Conservation (phyloP, 2,888 invertebrate species). For the Brachyptera putata region DNA sequence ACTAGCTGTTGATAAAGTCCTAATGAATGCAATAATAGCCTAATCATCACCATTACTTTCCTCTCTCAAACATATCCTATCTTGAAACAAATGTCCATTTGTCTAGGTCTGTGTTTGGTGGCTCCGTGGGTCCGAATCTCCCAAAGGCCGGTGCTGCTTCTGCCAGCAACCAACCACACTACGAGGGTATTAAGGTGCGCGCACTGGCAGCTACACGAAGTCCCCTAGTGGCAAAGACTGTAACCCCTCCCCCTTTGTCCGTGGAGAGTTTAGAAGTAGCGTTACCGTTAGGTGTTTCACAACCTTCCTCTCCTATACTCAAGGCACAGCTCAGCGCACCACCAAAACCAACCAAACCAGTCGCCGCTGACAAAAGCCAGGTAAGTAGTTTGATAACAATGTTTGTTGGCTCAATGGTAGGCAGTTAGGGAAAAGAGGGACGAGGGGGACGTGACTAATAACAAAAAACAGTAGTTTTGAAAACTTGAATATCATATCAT, state of each 20-base stretch:
- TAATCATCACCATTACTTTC: no score
- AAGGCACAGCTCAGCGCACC: slow-evolving; percentile 79
- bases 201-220: slow-evolving; percentile 44
- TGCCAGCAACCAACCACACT: slow-evolving; percentile 52
- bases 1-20: no score
- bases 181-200: slow-evolving; percentile 65
- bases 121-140: slow-evolving; percentile 71
- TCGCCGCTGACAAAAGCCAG: slow-evolving; percentile 54
- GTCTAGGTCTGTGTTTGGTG: slow-evolving; percentile 82
- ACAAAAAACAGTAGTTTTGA: no score
- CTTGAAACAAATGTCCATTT: no score
- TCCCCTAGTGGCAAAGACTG: slow-evolving; percentile 20
- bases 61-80: no score
- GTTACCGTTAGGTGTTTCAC: no score
- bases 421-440: not conserved
- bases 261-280: slow-evolving; percentile 5
- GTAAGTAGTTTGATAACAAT: no score
- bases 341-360: slow-evolving; percentile 49
- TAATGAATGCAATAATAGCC: no score
- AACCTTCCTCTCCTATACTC: slow-evolving; percentile 71
- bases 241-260: slow-evolving; percentile 22
- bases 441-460: no score
- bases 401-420: not conserved
- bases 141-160: slow-evolving; percentile 21
- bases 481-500: no score